Conservation (phyloP, 1,140 invertebrate species). For the Lutraria rhynchaena region DNA sequence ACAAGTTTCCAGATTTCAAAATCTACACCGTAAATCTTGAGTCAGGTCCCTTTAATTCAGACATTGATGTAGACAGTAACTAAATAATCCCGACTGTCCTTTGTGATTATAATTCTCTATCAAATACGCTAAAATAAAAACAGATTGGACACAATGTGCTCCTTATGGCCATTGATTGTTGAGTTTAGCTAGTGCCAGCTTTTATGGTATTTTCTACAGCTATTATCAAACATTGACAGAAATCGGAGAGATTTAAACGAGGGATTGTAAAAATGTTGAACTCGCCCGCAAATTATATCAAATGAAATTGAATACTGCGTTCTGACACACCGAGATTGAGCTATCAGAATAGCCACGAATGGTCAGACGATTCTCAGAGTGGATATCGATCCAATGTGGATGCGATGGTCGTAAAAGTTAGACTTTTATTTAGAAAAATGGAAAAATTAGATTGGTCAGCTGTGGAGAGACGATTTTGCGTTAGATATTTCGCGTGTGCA, state of each 20-base stretch:
- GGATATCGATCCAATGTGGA: conserved; percentile 25
- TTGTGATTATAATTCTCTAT: too few species aligned
- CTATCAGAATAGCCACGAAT: conserved; percentile 11
- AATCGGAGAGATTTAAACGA: conserved; percentile 31
- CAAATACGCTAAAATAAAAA: too few species aligned
- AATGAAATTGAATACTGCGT: conserved; percentile 43
- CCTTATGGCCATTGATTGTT: conserved; percentile 17
- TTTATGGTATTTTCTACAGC: conserved; percentile 18
- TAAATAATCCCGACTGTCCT: too few species aligned
- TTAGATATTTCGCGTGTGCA: too few species aligned
- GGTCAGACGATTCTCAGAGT: conserved; percentile 12
- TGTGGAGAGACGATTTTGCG: too few species aligned
- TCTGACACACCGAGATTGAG: conserved; percentile 29
- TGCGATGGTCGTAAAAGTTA: conserved; percentile 40
- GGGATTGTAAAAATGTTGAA: conserved; percentile 41
- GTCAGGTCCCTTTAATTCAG: too few species aligned
- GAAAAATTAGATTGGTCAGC: conserved; percentile 24
- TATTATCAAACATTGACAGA: conserved; percentile 27
- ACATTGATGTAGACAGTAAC: too few species aligned
- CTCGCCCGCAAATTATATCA: conserved; percentile 41
- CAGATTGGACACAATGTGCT: background rate
- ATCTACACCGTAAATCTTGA: too few species aligned
- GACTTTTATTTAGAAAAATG: conserved; percentile 21
- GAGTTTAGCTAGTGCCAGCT: conserved; percentile 2
- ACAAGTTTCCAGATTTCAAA: too few species aligned